These are phyloP conservation scores for Steatornis caripensis DNA, from an alignment of 2,113 vertebrate species.

Conservation along the genomic window DNA sequence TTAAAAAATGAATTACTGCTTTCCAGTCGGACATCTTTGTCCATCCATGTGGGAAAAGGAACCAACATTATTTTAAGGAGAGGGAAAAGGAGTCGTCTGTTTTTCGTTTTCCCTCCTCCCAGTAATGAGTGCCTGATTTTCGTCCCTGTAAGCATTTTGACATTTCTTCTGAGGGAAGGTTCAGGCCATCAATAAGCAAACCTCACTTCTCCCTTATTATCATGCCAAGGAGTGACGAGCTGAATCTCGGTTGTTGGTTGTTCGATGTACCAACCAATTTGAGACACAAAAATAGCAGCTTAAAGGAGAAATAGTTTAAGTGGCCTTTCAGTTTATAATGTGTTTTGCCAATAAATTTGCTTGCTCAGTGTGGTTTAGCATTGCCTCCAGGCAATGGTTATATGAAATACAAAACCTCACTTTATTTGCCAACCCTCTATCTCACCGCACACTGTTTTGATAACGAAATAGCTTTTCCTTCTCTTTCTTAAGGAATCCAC, in stretches of 20 bases:
- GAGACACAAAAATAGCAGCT: conserved; percentile 1
- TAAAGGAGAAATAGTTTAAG: conserved; percentile 19
- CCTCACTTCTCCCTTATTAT: background rate
- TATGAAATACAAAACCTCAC: background rate
- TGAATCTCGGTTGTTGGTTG: background rate
- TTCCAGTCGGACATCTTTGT: background rate
- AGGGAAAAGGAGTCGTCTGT: background rate
- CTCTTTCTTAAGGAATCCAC: conserved; percentile 23
- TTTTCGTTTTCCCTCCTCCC: background rate
- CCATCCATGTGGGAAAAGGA: background rate
- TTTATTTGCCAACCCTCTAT: background rate
- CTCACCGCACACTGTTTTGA: background rate
- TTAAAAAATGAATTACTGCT: background rate
- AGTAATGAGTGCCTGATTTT: background rate
- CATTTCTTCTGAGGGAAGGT: background rate
- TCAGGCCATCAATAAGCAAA: background rate
- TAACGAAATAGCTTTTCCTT: conserved; percentile 3
- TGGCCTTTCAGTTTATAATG: conserved; percentile 6
- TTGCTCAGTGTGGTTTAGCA: conserved; percentile 14
- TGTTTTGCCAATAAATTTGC: conserved; percentile 35
- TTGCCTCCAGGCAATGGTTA: conserved; percentile 19
- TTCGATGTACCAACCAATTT: background rate
- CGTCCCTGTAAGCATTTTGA: background rate
- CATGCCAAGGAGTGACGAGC: background rate
- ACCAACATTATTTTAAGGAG: background rate